Evolutionary conservation across 2,888 invertebrate genomes (phyloP).

Genomic region (Cynaeus angustus): DNA sequence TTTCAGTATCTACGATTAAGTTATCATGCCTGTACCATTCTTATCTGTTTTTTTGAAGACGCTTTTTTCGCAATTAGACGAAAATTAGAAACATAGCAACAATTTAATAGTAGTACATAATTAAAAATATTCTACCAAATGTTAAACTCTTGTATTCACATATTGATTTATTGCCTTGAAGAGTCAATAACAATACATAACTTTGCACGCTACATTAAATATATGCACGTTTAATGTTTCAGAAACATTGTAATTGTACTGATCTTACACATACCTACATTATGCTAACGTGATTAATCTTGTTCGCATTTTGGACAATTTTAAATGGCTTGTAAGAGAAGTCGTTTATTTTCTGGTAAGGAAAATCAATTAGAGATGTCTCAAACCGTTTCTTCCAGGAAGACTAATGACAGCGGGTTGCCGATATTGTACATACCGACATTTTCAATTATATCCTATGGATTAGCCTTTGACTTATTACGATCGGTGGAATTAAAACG

Average conservation of each 20-base stretch:
- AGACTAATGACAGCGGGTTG: constrained; percentile 34
- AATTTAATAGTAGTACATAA: too few relatives aligned
- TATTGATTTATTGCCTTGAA: too few relatives aligned
- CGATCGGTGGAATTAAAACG: neutral
- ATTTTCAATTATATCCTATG: constrained; percentile 10
- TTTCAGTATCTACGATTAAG: too few relatives aligned
- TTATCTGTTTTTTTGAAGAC: too few relatives aligned
- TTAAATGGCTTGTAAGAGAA: constrained; percentile 18
- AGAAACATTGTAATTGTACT: neutral
- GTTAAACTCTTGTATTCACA: too few relatives aligned
- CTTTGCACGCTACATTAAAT: neutral
- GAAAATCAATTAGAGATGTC: constrained; percentile 41
- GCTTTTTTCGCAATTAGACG: too few relatives aligned
- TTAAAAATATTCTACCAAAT: too few relatives aligned
- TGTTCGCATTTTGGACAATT: constrained; percentile 18
- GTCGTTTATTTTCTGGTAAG: constrained; percentile 30
- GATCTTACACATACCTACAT: neutral
- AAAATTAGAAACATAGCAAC: too few relatives aligned
- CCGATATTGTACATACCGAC: constrained; percentile 20
- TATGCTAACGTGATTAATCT: constrained; percentile 13
- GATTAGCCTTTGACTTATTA: constrained; percentile 4
- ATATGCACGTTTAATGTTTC: neutral
- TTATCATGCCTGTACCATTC: too few relatives aligned
- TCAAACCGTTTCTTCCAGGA: constrained; percentile 23
- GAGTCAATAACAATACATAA: too few relatives aligned